Conservation (phyloP, 2,113 vertebrate species). For the Tyto alba region DNA sequence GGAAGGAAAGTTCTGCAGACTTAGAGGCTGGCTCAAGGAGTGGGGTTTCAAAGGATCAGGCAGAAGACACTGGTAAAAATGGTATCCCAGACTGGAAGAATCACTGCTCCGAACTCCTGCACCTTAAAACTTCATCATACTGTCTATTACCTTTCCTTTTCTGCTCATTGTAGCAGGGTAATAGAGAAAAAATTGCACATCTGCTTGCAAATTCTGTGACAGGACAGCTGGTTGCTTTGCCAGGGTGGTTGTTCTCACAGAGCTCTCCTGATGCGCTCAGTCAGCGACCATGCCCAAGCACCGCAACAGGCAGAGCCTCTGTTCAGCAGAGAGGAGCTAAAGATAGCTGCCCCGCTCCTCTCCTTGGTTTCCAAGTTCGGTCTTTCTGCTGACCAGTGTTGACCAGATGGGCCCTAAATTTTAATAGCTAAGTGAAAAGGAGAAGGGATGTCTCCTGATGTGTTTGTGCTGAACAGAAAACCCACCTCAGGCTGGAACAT, state of each 20-base stretch:
- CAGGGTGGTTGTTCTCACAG: not conserved
- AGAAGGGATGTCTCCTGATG: conserved; percentile 30
- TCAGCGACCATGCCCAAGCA: not conserved
- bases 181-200: not conserved
- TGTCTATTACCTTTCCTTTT: not conserved
- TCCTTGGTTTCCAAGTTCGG: not conserved
- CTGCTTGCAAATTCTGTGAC: not conserved
- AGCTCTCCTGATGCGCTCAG: not conserved
- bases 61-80: not conserved
- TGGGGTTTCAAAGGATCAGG: not conserved
- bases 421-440: not conserved
- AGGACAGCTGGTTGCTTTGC: not conserved
- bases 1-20: not conserved
- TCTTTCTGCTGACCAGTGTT: not conserved
- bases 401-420: conserved; percentile 5
- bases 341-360: not conserved
- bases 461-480: conserved; percentile 51
- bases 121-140: not conserved
- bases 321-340: not conserved
- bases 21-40: not conserved
- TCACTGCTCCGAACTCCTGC: not conserved
- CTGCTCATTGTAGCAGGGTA: not conserved
- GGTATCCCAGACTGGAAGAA: not conserved
- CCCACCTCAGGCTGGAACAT: conserved; percentile 36
- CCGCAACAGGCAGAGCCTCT: not conserved